Conservation (phyloP, 2,797 vertebrate species). For the Perodicticus potto region DNA sequence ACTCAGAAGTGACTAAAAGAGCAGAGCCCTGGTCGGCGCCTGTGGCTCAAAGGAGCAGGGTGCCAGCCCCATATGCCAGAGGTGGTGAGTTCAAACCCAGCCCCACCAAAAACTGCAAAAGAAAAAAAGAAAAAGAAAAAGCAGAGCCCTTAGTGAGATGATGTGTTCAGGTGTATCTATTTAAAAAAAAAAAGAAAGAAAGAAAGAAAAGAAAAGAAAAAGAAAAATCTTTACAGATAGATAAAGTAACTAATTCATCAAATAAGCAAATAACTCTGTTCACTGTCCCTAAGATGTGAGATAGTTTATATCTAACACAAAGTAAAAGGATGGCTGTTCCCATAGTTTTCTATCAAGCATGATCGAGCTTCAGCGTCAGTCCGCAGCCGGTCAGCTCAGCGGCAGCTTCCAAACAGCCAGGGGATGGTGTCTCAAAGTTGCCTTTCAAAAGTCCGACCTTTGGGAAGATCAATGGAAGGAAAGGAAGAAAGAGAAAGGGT, state of each 20-base stretch:
- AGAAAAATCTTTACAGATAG: not conserved
- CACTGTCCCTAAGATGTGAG: not conserved
- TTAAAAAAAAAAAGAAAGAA: not conserved
- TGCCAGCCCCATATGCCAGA: no score
- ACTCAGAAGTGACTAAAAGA: conserved; percentile 13
- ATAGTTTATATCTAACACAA: not conserved
- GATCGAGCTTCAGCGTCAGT: not conserved
- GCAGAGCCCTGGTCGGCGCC: not conserved
- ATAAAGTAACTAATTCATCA: not conserved
- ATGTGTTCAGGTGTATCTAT: no score
- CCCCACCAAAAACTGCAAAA: no score
- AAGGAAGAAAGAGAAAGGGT: not conserved
- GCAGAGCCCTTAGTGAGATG: not conserved
- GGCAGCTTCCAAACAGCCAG: not conserved
- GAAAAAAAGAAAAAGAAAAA: not conserved
- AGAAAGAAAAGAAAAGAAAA: not conserved
- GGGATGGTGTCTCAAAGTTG: not conserved
- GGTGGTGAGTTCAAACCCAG: no score
- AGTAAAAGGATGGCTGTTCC: not conserved
- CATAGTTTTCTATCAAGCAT: not conserved
- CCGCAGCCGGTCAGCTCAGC: not conserved
- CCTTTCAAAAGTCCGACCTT: not conserved
- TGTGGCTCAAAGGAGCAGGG: no score
- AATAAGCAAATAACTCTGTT: not conserved
- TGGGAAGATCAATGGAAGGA: not conserved